Conservation (phyloP, 2,113 vertebrate genomes). For the Toxotes chatareus region DNA sequence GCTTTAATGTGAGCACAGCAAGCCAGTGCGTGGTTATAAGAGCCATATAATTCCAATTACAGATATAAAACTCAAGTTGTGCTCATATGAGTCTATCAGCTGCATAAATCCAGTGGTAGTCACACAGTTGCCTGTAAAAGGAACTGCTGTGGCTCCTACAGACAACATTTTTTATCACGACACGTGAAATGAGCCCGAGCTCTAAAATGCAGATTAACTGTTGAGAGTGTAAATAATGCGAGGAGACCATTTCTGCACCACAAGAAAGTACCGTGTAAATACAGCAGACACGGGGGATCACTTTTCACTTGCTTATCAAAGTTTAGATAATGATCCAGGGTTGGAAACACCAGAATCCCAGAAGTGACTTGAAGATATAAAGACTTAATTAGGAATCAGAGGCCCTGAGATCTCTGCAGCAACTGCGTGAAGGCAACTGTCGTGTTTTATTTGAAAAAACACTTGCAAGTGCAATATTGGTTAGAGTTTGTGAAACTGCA, state of each 20-base stretch:
- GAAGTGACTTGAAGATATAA: not conserved
- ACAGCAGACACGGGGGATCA: not conserved
- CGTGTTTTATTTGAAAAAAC: too few relatives aligned
- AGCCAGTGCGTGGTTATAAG: conserved; percentile 22
- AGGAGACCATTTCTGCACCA: not conserved
- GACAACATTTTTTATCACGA: conserved; percentile 12
- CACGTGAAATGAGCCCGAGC: conserved; percentile 4
- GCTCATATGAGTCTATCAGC: conserved; percentile 27
- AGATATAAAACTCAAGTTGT: conserved; percentile 25
- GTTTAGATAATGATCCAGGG: not conserved
- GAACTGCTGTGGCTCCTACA: not conserved
- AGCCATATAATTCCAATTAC: conserved; percentile 34
- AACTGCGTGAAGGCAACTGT: not conserved
- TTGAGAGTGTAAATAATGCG: not conserved
- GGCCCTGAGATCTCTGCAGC: not conserved
- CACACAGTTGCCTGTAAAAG: not conserved
- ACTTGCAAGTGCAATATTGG: too few relatives aligned
- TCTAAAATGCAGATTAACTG: conserved; percentile 33
- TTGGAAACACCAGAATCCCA: not conserved
- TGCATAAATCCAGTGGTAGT: conserved; percentile 37
- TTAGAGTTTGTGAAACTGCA: too few relatives aligned
- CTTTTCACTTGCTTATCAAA: not conserved
- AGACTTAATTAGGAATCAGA: not conserved
- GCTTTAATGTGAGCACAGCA: conserved; percentile 19
- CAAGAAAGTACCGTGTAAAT: not conserved